Conservation (phyloP, 2,113 vertebrate species). For the Stegostoma tigrinum region DNA sequence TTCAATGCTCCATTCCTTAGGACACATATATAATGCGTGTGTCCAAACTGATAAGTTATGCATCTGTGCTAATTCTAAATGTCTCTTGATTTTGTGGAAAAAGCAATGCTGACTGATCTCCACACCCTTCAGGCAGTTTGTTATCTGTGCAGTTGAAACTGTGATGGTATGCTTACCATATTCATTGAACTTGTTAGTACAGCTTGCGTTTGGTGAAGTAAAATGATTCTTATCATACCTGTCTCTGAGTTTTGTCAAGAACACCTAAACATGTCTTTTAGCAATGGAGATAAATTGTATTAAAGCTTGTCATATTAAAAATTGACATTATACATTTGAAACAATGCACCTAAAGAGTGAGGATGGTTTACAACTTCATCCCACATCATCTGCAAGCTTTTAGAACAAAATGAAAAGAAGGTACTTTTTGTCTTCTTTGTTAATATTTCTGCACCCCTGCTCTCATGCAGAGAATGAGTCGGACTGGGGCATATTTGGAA, state of each 20-base stretch:
- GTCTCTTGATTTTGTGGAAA: not conserved
- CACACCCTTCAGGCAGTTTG: not conserved
- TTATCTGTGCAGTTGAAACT: not conserved
- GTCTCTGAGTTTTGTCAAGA: not conserved
- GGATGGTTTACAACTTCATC: not conserved
- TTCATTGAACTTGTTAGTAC: not conserved
- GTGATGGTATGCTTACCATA: not conserved
- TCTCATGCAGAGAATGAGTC: not conserved
- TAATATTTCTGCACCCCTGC: not conserved
- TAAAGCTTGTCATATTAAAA: not conserved
- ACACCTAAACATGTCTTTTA: conserved; percentile 21
- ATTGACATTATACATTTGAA: not conserved
- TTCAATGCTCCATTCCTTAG: not conserved
- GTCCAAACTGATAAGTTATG: conserved; percentile 1
- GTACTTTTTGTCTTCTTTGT: not conserved
- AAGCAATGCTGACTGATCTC: not conserved
- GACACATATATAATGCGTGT: not conserved
- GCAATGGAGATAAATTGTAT: not conserved
- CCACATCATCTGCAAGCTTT: not conserved
- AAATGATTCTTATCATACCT: conserved; percentile 24
- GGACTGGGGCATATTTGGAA: not conserved
- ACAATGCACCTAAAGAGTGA: not conserved
- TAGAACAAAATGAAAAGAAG: not conserved
- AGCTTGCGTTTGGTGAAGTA: not conserved
- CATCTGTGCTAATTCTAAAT: not conserved